phyloP scores from a whole-genome alignment of 2,888 invertebrate genomes.

The Polyommatus icarus region DNA sequence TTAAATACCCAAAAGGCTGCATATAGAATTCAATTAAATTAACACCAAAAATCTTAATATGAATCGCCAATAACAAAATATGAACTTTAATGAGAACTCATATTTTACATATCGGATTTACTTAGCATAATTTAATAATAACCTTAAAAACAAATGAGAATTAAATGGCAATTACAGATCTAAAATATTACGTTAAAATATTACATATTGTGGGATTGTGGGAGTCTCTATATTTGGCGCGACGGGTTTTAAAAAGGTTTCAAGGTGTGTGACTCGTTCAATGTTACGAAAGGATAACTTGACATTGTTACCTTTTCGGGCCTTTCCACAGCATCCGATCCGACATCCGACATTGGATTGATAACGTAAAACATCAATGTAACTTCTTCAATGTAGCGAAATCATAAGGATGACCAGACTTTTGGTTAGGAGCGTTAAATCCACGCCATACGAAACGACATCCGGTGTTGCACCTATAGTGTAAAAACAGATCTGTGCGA shows the following conservation, averaged over 20 bases:
- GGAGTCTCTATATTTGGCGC: constrained; percentile 37
- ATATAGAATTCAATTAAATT: too few species aligned
- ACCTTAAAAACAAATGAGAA: not conserved
- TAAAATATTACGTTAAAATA: constrained; percentile 24
- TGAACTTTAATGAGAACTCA: too few species aligned
- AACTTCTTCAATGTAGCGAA: too few species aligned
- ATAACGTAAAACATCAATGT: too few species aligned
- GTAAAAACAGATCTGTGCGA: not conserved
- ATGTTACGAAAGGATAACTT: constrained; percentile 39
- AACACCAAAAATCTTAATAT: too few species aligned
- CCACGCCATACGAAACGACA: not conserved
- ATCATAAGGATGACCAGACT: too few species aligned
- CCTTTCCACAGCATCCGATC: constrained; percentile 3
- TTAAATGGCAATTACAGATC: not conserved
- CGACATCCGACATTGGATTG: too few species aligned
- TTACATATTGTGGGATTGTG: constrained; percentile 37
- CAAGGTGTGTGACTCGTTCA: constrained; percentile 39
- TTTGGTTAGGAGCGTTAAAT: too few species aligned
- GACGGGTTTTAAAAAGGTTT: constrained; percentile 38
- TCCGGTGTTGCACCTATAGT: not conserved
- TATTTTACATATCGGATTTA: too few species aligned
- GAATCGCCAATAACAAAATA: too few species aligned
- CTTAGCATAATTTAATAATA: too few species aligned
- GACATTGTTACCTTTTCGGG: constrained; percentile 32
- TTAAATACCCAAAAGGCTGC: too few species aligned